These are phyloP conservation scores for Phymorhynchus buccinoides DNA, from an alignment of 1,140 invertebrate species.

Conservation along the genomic window DNA sequence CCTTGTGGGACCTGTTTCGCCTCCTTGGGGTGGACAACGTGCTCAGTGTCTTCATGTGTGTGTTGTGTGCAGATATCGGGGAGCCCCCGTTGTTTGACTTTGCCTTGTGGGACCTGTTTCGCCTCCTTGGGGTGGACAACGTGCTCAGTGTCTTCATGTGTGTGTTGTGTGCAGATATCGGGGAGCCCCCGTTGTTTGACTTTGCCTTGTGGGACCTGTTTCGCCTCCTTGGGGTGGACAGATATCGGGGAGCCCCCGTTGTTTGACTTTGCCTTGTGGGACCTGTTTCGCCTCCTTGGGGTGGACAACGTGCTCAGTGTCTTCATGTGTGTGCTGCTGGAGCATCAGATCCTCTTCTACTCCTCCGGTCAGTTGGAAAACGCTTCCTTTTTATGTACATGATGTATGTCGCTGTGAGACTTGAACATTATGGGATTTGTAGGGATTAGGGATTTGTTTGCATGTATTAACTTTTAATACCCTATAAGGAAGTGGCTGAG, in stretches of 20 bases:
- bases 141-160: conserved; percentile 94
- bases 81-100: conserved; percentile 96
- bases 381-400: too few relatives aligned
- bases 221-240: conserved; percentile 86
- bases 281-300: conserved; percentile 89
- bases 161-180: conserved; percentile 83
- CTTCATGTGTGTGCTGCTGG: conserved; percentile 95
- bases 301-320: conserved; percentile 92
- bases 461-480: too few relatives aligned
- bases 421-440: too few relatives aligned
- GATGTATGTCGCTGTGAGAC: too few relatives aligned
- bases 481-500: too few relatives aligned
- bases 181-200: conserved; percentile 93
- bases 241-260: conserved; percentile 86
- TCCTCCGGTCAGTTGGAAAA: conserved; percentile 83
- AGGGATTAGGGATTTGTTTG: too few relatives aligned
- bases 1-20: conserved; percentile 88
- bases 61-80: conserved; percentile 82
- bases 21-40: conserved; percentile 91
- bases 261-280: conserved; percentile 92
- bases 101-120: conserved; percentile 89
- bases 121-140: conserved; percentile 88
- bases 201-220: conserved; percentile 93
- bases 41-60: conserved; percentile 93
- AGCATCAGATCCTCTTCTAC: conserved; percentile 96